A percentile compares a stretch with the other conserved stretches of the same genome.
Evolutionary conservation across 2,113 vertebrate genomes (phyloP).

Genomic region (Notarius quadriscutis): DNA sequence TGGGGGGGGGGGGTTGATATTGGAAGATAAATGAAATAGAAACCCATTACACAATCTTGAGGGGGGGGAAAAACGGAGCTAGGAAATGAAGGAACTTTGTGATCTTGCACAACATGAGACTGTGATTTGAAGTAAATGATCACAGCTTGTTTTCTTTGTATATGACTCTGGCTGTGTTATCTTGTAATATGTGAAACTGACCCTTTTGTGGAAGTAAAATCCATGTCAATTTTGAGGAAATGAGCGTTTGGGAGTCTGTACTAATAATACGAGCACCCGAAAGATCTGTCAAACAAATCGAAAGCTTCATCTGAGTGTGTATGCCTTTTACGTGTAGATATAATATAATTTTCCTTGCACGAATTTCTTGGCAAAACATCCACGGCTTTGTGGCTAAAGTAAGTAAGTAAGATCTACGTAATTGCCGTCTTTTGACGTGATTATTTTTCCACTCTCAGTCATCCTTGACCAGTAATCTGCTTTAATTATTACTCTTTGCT

Average conservation of each 20-base stretch:
- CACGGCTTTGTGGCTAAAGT: not conserved
- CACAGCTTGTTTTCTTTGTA: not conserved
- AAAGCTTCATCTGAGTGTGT: not conserved
- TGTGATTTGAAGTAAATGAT: not conserved
- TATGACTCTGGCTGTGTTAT: not conserved
- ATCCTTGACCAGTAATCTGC: not conserved
- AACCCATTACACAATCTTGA: not conserved
- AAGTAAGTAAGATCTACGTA: not conserved
- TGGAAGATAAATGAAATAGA: not conserved
- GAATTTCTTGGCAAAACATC: not conserved
- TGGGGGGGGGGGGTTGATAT: not conserved
- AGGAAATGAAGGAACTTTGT: not conserved
- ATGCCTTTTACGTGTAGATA: not conserved
- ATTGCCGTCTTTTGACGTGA: not conserved
- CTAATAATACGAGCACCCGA: slow-evolving; percentile 21
- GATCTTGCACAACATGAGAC: not conserved
- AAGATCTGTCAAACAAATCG: not conserved
- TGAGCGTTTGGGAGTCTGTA: not conserved
- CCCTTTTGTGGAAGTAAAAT: not conserved
- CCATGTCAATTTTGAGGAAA: slow-evolving; percentile 3
- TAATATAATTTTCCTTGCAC: not conserved
- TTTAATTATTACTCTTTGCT: not conserved
- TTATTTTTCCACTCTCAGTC: slow-evolving; percentile 22
- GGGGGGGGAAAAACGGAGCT: not conserved
- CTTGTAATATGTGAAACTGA: not conserved